Evolutionary conservation across 1,140 invertebrate species (phyloP).

Genomic region (Microplitis mediator): DNA sequence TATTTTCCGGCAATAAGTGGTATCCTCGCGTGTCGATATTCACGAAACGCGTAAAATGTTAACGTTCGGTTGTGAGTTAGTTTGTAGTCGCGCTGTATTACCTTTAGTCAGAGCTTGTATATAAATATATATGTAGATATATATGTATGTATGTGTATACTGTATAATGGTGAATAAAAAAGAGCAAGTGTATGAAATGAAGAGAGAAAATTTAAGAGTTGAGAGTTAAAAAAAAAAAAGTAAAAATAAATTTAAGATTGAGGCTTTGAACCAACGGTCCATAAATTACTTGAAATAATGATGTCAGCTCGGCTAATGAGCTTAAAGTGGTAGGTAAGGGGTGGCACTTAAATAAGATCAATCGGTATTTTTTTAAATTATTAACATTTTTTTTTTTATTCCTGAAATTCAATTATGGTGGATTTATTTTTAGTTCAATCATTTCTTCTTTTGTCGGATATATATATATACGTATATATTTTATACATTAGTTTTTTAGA

Average conservation of each 20-base stretch:
- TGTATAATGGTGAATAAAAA: no score
- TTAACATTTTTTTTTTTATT: no score
- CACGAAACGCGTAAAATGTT: background rate
- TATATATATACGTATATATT: no score
- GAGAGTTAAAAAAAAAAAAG: background rate
- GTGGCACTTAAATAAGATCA: background rate
- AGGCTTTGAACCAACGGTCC: constrained; percentile 28
- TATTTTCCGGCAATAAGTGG: constrained; percentile 8
- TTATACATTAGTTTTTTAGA: no score
- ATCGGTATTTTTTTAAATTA: no score
- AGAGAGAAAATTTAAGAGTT: background rate
- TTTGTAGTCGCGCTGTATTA: no score
- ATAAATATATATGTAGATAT: background rate
- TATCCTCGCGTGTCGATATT: constrained; percentile 9
- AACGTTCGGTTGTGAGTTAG: background rate
- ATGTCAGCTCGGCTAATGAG: constrained; percentile 40
- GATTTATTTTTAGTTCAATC: no score
- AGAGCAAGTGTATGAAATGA: background rate
- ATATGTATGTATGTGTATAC: background rate
- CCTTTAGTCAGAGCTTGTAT: background rate
- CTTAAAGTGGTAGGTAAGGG: constrained; percentile 33
- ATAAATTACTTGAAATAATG: constrained; percentile 45
- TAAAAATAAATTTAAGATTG: background rate
- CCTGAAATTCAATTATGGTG: no score
- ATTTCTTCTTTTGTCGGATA: no score